Conservation (phyloP, 1,140 invertebrate genomes). For the Listronotus bonariensis region DNA sequence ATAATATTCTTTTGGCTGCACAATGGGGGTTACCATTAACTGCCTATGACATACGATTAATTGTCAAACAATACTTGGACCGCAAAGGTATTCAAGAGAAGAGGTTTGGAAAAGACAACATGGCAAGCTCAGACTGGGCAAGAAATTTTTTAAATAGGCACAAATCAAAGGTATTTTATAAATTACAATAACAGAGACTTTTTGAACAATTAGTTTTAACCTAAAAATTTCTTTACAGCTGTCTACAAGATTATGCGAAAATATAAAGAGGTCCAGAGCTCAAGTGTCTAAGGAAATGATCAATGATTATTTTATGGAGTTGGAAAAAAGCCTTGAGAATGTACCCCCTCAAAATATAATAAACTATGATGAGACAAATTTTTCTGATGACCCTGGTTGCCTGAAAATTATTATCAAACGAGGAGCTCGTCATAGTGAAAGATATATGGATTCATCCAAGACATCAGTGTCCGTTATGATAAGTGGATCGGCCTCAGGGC, state of each 20-base stretch:
- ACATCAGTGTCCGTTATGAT: neutral
- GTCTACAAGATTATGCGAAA: neutral
- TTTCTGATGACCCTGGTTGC: slow-evolving; percentile 54
- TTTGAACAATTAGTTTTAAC: too few relatives aligned
- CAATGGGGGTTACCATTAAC: too few relatives aligned
- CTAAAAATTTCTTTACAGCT: too few relatives aligned
- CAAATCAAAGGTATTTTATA: too few relatives aligned
- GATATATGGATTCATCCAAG: slow-evolving; percentile 45
- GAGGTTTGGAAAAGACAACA: too few relatives aligned
- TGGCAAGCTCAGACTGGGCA: too few relatives aligned
- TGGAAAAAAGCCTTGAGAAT: slow-evolving; percentile 37
- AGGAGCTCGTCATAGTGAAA: slow-evolving; percentile 51
- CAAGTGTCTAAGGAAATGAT: neutral
- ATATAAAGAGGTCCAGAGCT: slow-evolving; percentile 16
- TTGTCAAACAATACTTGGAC: too few relatives aligned
- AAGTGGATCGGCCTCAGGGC: neutral
- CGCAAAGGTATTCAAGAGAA: too few relatives aligned
- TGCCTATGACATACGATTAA: too few relatives aligned
- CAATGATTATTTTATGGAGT: neutral
- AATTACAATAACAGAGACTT: too few relatives aligned
- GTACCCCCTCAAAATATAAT: slow-evolving; percentile 40
- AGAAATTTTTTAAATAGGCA: too few relatives aligned
- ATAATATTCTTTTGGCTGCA: too few relatives aligned
- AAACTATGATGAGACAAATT: slow-evolving; percentile 57
- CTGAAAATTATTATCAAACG: slow-evolving; percentile 50